phyloP scores from a whole-genome alignment of 2,888 invertebrate genomes.

The Sinohyriopsis cumingii region DNA sequence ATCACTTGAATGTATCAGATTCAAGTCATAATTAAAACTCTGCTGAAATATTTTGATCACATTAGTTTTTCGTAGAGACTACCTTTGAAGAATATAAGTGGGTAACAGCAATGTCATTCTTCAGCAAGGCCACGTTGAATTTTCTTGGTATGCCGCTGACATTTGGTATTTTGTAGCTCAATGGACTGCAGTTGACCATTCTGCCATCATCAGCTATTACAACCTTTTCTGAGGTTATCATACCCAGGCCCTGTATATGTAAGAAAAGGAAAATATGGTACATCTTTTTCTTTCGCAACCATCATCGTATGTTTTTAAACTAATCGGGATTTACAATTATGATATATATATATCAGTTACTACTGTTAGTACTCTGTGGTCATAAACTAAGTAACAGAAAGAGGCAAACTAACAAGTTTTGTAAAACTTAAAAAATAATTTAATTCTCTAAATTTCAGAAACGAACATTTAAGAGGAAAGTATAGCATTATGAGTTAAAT shows the following conservation, averaged over 20 bases:
- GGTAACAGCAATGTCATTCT: slow-evolving; percentile 88
- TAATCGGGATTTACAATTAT: no score
- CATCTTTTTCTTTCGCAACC: no score
- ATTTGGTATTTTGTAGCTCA: slow-evolving; percentile 93
- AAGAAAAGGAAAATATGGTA: neutral
- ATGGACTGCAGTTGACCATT: slow-evolving; percentile 89
- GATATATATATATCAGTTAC: no score
- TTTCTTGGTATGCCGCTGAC: slow-evolving; percentile 91
- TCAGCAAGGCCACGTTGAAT: slow-evolving; percentile 92
- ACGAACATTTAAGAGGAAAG: no score
- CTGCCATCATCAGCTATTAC: slow-evolving; percentile 76
- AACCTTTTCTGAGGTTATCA: slow-evolving; percentile 32
- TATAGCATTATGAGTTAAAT: no score
- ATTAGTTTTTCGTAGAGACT: slow-evolving; percentile 64
- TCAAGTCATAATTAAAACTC: neutral
- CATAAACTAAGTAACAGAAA: no score
- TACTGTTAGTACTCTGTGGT: no score
- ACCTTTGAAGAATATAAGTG: slow-evolving; percentile 97
- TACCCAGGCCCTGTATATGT: slow-evolving; percentile 30
- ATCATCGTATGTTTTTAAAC: no score
- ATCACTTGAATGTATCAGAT: neutral
- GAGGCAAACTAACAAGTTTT: no score
- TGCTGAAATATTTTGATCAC: no score
- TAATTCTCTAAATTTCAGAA: no score
- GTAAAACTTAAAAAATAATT: no score